Evolutionary conservation across 2,113 vertebrate species (phyloP).

Genomic region (Eclectus roratus): DNA sequence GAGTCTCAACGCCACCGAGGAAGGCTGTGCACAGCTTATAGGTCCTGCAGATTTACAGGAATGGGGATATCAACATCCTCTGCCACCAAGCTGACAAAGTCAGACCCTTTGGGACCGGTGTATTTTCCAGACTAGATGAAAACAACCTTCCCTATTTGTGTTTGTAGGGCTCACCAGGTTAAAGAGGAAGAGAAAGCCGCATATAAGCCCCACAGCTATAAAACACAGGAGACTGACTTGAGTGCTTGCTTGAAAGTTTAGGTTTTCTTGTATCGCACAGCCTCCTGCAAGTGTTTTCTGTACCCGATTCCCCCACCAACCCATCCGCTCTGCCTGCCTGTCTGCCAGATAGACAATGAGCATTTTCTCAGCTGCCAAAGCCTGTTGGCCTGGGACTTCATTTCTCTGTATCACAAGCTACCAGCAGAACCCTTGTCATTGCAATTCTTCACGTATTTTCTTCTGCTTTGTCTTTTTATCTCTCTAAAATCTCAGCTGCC

Average conservation of each 20-base stretch:
- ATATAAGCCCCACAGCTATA: background rate
- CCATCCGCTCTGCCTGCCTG: background rate
- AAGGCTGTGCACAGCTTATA: background rate
- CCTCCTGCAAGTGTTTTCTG: background rate
- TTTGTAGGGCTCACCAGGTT: background rate
- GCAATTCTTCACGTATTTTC: constrained; percentile 50
- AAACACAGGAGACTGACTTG: background rate
- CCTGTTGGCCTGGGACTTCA: constrained; percentile 5
- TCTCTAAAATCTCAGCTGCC: constrained; percentile 29
- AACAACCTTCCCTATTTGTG: background rate
- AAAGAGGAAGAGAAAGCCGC: background rate
- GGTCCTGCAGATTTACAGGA: background rate
- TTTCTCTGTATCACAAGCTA: constrained; percentile 38
- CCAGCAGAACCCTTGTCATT: constrained; percentile 40
- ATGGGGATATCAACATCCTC: background rate
- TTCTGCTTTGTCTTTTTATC: constrained; percentile 22
- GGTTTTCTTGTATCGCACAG: background rate
- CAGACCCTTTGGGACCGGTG: background rate
- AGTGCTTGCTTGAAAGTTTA: background rate
- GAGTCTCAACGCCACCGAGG: background rate
- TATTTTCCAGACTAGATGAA: background rate
- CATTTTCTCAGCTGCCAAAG: background rate
- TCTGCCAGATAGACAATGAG: constrained; percentile 8
- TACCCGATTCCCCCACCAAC: background rate
- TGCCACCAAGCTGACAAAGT: background rate